Evolutionary conservation across 1,140 invertebrate genomes (phyloP).

Genomic region (Stegodyphus dumicola): DNA sequence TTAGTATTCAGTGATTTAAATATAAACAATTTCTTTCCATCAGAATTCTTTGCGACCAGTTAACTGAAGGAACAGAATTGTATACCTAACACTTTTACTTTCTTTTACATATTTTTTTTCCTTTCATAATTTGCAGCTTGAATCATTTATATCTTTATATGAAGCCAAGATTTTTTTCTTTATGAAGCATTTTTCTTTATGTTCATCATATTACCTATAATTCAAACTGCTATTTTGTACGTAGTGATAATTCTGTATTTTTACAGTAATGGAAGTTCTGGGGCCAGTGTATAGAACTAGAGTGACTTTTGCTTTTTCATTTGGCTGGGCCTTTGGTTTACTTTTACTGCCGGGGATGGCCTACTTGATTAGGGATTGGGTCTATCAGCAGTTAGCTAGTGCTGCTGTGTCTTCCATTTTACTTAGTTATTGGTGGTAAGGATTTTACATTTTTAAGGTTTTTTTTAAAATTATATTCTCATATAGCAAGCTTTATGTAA

Average conservation of each 20-base stretch:
- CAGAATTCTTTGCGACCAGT: no score
- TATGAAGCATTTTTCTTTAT: no score
- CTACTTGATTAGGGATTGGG: constrained; percentile 81
- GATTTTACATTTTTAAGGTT: not conserved
- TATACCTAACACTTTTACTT: no score
- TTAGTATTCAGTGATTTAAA: no score
- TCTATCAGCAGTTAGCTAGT: constrained; percentile 78
- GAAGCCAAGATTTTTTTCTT: no score
- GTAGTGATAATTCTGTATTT: not conserved
- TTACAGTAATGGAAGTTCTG: constrained; percentile 83
- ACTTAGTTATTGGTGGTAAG: constrained; percentile 57
- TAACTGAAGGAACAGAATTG: no score
- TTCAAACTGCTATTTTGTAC: not conserved
- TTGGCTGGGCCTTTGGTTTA: constrained; percentile 83
- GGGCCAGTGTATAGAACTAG: constrained; percentile 79
- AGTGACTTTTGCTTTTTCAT: constrained; percentile 81
- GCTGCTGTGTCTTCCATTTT: constrained; percentile 70
- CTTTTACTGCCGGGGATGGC: constrained; percentile 79
- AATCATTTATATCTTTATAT: no score
- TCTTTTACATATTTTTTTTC: no score
- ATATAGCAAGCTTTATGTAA: not conserved
- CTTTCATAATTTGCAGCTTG: no score
- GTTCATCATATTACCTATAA: constrained; percentile 47
- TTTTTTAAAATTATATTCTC: not conserved
- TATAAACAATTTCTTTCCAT: no score